These are phyloP conservation scores for Noctua pronuba DNA, from an alignment of 2,888 invertebrate genomes.

Conservation along the genomic window DNA sequence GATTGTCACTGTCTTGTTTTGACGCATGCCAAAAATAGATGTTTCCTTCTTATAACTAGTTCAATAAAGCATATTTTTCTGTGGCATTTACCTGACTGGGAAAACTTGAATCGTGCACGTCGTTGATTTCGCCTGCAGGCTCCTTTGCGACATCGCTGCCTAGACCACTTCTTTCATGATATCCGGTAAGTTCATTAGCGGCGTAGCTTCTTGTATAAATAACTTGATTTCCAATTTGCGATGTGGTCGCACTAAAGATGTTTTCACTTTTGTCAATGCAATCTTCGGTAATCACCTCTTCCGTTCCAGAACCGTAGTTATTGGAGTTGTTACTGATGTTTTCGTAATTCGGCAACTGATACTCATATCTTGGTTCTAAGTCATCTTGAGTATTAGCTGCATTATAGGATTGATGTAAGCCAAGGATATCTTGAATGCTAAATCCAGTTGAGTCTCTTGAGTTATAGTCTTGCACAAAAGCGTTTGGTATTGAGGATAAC, in stretches of 20 bases:
- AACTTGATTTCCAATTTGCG: constrained; percentile 76
- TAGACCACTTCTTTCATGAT: constrained; percentile 79
- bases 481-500: constrained; percentile 77
- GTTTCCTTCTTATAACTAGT: constrained; percentile 50
- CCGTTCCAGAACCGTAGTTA: constrained; percentile 81
- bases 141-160: constrained; percentile 77
- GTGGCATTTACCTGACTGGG: constrained; percentile 80
- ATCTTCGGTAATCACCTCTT: constrained; percentile 78
- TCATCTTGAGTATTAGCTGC: constrained; percentile 74
- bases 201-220: constrained; percentile 79
- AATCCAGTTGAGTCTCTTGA: constrained; percentile 88
- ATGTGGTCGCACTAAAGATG: constrained; percentile 70
- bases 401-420: constrained; percentile 83
- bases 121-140: constrained; percentile 77
- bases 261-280: constrained; percentile 75
- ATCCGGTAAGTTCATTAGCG: constrained; percentile 79
- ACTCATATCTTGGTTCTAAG: constrained; percentile 81
- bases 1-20: constrained; percentile 58
- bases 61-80: constrained; percentile 71
- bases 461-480: constrained; percentile 86
- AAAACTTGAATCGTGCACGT: constrained; percentile 82
- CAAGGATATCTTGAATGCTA: constrained; percentile 88
- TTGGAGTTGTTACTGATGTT: constrained; percentile 84
- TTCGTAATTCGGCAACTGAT: constrained; percentile 83
- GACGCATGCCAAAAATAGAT: constrained; percentile 37